A percentile compares a stretch with the other conserved stretches of the same genome.
Conservation (phyloP, 2,113 vertebrate species). For the Uria aalge region DNA sequence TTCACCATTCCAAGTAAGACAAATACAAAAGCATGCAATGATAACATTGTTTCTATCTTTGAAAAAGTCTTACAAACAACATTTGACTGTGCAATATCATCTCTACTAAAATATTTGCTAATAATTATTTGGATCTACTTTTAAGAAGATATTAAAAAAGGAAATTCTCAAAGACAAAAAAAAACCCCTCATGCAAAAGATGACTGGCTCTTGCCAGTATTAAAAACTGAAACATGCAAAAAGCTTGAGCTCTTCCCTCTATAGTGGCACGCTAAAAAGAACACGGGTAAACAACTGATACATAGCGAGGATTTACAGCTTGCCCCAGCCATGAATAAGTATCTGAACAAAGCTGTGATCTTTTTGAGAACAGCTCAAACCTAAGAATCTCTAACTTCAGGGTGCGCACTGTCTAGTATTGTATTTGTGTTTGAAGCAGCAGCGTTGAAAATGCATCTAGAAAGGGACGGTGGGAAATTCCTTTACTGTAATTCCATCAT, state of each 20-base stretch:
- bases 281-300: neutral
- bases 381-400: neutral
- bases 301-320: neutral
- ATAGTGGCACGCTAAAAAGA: neutral
- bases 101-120: neutral
- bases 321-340: no score
- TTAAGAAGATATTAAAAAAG: neutral
- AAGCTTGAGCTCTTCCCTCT: neutral
- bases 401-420: fast-evolving
- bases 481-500: neutral
- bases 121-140: neutral
- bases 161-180: neutral
- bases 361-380: neutral
- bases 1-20: neutral
- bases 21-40: neutral
- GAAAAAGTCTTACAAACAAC: neutral
- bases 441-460: neutral
- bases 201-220: no score
- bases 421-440: neutral
- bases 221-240: neutral
- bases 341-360: neutral
- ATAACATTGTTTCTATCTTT: neutral
- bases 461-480: neutral
- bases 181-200: neutral
- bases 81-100: neutral